These are phyloP conservation scores for Amiota mariae DNA, from an alignment of 2,888 invertebrate species.

Conservation along the genomic window DNA sequence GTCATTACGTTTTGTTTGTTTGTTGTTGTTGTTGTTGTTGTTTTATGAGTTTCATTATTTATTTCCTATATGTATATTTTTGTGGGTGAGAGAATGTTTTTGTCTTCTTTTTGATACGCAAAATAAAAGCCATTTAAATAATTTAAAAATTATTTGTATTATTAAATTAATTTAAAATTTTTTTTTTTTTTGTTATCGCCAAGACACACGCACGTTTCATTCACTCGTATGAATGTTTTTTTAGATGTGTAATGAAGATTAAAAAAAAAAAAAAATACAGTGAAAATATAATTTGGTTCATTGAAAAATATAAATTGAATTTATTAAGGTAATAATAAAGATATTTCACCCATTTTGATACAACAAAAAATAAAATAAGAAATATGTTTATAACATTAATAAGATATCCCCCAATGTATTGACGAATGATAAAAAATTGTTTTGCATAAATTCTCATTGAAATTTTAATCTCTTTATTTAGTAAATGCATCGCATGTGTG, in stretches of 20 bases:
- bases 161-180: slow-evolving; percentile 5
- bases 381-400: too few relatives aligned
- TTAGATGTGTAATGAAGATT: too few relatives aligned
- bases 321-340: too few relatives aligned
- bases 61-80: not conserved
- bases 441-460: too few relatives aligned
- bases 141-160: slow-evolving; percentile 1
- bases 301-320: not conserved
- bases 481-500: too few relatives aligned
- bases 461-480: too few relatives aligned
- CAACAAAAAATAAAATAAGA: too few relatives aligned
- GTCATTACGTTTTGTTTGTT: not conserved
- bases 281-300: not conserved
- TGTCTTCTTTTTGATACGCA: not conserved
- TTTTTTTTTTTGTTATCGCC: not conserved
- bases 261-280: too few relatives aligned
- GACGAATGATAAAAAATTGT: too few relatives aligned
- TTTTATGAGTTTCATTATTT: not conserved
- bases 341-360: too few relatives aligned
- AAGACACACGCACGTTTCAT: not conserved
- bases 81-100: not conserved
- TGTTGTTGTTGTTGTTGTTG: too few relatives aligned
- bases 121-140: slow-evolving; percentile 14
- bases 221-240: not conserved
- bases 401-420: too few relatives aligned